Conservation (phyloP, 2,113 vertebrate species). For the Propithecus coquereli region DNA sequence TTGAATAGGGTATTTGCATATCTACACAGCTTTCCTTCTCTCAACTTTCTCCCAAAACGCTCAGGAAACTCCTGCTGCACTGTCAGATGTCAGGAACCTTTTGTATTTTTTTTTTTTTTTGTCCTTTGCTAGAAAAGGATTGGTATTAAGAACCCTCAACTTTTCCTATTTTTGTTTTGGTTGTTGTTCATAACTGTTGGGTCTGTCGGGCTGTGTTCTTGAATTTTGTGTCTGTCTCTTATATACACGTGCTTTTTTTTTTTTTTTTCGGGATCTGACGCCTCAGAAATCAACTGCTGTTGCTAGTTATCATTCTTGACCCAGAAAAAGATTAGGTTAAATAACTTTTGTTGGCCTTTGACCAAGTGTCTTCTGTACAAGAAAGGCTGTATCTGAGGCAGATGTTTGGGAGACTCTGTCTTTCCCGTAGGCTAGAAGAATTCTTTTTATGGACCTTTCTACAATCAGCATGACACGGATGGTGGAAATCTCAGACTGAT, state of each 20-base stretch:
- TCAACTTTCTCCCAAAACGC: background rate
- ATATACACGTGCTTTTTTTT: background rate
- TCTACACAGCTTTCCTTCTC: background rate
- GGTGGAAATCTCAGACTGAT: background rate
- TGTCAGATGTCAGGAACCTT: background rate
- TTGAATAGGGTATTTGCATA: constrained; percentile 38
- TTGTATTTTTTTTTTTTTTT: background rate
- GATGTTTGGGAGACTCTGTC: background rate
- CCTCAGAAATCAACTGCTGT: background rate
- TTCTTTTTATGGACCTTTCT: constrained; percentile 19
- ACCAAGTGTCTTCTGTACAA: background rate
- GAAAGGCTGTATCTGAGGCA: background rate
- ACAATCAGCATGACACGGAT: background rate
- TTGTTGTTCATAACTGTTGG: constrained; percentile 7
- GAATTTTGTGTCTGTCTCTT: background rate
- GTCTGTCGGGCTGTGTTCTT: background rate
- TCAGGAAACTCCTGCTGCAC: background rate
- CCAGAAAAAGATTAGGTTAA: background rate
- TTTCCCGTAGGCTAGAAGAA: background rate
- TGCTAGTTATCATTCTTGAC: background rate
- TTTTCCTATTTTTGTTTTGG: background rate
- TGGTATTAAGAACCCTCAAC: constrained; percentile 3
- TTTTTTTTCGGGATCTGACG: background rate
- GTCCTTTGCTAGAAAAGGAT: background rate
- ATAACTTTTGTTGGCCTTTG: background rate